These are phyloP conservation scores for Trissoscelio sp. DNA, from an alignment of 2,888 invertebrate genomes.

Conservation along the genomic window DNA sequence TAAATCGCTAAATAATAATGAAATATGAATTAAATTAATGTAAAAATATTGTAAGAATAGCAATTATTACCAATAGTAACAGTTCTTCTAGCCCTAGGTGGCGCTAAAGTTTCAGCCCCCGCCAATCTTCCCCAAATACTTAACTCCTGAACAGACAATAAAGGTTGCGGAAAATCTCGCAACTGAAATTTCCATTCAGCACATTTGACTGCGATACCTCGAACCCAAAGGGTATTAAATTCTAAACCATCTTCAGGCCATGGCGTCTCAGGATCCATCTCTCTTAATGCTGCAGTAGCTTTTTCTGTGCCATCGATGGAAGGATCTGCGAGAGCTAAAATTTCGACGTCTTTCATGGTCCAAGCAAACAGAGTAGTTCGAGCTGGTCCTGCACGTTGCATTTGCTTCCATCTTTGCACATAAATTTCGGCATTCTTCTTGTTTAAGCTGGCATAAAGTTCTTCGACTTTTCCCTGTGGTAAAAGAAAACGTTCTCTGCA, in stretches of 20 bases:
- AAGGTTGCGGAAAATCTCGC: constrained; percentile 97
- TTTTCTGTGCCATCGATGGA: constrained; percentile 92
- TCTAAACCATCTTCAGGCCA: constrained; percentile 96
- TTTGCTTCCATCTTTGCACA: constrained; percentile 93
- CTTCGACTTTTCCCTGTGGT: constrained; percentile 94
- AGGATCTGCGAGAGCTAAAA: constrained; percentile 92
- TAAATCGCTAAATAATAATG: too few relatives aligned
- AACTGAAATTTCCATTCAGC: constrained; percentile 94
- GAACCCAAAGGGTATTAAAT: constrained; percentile 96
- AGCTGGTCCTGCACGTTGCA: constrained; percentile 86
- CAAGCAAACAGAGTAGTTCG: constrained; percentile 93
- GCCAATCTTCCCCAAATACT: constrained; percentile 95
- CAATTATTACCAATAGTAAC: constrained; percentile 85
- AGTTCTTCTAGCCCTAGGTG: constrained; percentile 90
- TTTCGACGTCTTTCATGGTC: constrained; percentile 90
- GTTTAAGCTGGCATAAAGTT: constrained; percentile 93
- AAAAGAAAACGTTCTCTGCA: constrained; percentile 92
- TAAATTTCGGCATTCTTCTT: constrained; percentile 98
- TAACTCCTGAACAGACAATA: constrained; percentile 92
- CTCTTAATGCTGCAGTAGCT: constrained; percentile 89
- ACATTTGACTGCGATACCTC: constrained; percentile 92
- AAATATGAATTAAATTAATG: too few relatives aligned
- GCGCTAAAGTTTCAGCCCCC: constrained; percentile 94
- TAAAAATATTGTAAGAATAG: neutral
- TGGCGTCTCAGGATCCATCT: constrained; percentile 94